phyloP scores from a whole-genome alignment of 2,797 vertebrate species.

The Periparus ater region DNA sequence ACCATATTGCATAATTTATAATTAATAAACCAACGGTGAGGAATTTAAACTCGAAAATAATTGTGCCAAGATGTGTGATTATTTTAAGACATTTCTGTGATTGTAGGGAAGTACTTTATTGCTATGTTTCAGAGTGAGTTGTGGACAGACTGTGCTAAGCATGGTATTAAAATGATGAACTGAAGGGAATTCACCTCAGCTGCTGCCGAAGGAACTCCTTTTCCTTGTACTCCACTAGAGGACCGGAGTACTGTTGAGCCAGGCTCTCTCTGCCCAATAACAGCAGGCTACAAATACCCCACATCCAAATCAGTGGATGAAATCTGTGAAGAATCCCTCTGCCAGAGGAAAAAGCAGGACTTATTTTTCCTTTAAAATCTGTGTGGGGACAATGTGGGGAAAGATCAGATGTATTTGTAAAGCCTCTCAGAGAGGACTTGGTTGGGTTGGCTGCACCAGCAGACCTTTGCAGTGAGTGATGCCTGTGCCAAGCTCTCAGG shows the following conservation, averaged over 20 bases:
- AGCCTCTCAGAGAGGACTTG: background rate
- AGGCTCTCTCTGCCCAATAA: background rate
- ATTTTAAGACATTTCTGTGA: background rate
- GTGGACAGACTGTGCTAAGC: background rate
- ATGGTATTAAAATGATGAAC: background rate
- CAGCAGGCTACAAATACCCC: background rate
- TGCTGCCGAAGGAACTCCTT: background rate
- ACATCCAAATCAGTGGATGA: background rate
- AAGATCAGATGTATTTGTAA: background rate
- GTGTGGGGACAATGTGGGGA: background rate
- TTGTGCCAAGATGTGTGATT: background rate
- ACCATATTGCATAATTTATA: background rate
- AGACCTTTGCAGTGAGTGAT: background rate
- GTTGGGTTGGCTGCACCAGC: background rate
- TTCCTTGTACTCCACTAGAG: background rate
- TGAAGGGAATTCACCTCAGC: background rate
- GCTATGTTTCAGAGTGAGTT: background rate
- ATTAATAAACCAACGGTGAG: background rate
- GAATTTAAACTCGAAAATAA: background rate
- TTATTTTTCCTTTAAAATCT: background rate
- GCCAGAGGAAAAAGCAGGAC: background rate
- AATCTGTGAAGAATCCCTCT: background rate
- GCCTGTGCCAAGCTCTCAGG: background rate
- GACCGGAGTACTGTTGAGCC: background rate
- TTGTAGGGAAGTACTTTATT: background rate